Conservation (phyloP, 2,888 invertebrate species). For the Mechanitis mazaeus region DNA sequence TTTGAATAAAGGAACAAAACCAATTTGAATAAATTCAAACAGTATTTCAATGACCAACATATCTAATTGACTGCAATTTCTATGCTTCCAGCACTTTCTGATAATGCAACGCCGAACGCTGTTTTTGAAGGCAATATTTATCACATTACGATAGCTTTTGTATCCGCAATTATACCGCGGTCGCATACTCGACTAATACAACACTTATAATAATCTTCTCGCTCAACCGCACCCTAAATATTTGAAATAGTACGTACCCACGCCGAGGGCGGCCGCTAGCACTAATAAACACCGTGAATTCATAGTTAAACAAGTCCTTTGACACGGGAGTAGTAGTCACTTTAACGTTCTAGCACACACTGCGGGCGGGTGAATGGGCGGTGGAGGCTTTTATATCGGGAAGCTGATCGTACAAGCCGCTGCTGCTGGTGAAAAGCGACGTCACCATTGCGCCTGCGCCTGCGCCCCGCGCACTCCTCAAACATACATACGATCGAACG, state of each 20-base stretch:
- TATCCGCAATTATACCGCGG: constrained; percentile 40
- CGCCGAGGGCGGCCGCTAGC: constrained; percentile 81
- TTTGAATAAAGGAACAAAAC: constrained; percentile 7
- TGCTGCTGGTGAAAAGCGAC: constrained; percentile 63
- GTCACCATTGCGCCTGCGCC: constrained; percentile 41
- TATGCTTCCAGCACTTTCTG: constrained; percentile 42
- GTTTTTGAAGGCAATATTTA: constrained; percentile 47
- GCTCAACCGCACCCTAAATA: constrained; percentile 60
- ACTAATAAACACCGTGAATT: constrained; percentile 76
- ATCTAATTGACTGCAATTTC: constrained; percentile 41
- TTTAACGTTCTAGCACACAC: constrained; percentile 74
- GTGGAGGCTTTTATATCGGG: constrained; percentile 72
- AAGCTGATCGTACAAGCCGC: constrained; percentile 53
- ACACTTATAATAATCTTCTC: constrained; percentile 19
- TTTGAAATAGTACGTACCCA: constrained; percentile 79
- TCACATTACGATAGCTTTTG: constrained; percentile 52
- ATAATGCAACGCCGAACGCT: constrained; percentile 22
- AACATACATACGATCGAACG: constrained; percentile 9
- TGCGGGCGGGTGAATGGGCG: constrained; percentile 76
- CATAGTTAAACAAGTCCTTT: constrained; percentile 70
- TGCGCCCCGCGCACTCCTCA: constrained; percentile 32
- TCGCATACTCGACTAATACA: constrained; percentile 26
- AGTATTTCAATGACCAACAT: constrained; percentile 6
- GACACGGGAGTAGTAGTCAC: constrained; percentile 69
- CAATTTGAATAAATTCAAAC: constrained; percentile 6